Percentiles rank a stretch among this genome's conserved stretches.
Conservation (phyloP, 1,140 invertebrate species). For the Drosophila albomicans region DNA sequence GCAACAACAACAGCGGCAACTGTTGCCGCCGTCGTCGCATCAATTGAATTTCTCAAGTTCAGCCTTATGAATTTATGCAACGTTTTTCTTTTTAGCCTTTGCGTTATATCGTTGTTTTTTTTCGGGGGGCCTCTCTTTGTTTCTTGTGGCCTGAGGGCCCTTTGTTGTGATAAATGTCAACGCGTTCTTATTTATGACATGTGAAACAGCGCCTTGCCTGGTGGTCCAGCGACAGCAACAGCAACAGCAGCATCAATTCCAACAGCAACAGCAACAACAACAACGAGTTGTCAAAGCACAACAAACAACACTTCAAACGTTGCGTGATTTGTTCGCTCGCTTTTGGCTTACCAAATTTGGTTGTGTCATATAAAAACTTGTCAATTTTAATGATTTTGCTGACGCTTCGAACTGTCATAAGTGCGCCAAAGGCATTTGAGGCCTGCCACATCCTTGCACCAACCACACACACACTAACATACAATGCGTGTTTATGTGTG, state of each 20-base stretch:
- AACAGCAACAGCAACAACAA: slow-evolving; percentile 35
- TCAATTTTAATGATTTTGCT: slow-evolving; percentile 85
- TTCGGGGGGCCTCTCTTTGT: slow-evolving; percentile 48
- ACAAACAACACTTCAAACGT: slow-evolving; percentile 70
- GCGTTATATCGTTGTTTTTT: slow-evolving; percentile 24
- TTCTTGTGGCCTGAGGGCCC: slow-evolving; percentile 54
- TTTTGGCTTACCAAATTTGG: slow-evolving; percentile 77
- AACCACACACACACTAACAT: background rate
- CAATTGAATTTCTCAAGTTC: slow-evolving; percentile 83
- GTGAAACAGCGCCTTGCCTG: slow-evolving; percentile 73
- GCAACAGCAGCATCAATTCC: slow-evolving; percentile 42
- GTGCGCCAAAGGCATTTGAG: slow-evolving; percentile 75
- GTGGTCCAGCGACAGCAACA: slow-evolving; percentile 56
- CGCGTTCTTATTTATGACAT: slow-evolving; percentile 85
- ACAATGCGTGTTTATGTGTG: slow-evolving; percentile 9
- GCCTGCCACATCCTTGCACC: slow-evolving; percentile 38
- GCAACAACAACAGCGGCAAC: slow-evolving; percentile 28
- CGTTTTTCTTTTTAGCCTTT: slow-evolving; percentile 50
- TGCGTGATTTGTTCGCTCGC: slow-evolving; percentile 49
- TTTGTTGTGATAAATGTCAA: slow-evolving; percentile 85
- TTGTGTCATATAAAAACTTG: slow-evolving; percentile 80
- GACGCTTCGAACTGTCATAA: slow-evolving; percentile 84
- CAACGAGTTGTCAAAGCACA: slow-evolving; percentile 65
- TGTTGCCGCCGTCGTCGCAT: slow-evolving; percentile 55
- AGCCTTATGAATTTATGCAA: slow-evolving; percentile 82